A percentile compares a stretch with the other conserved stretches of the same genome.
These are phyloP conservation scores for Melieria crassipennis DNA, from an alignment of 2,888 invertebrate species.

Conservation along the genomic window DNA sequence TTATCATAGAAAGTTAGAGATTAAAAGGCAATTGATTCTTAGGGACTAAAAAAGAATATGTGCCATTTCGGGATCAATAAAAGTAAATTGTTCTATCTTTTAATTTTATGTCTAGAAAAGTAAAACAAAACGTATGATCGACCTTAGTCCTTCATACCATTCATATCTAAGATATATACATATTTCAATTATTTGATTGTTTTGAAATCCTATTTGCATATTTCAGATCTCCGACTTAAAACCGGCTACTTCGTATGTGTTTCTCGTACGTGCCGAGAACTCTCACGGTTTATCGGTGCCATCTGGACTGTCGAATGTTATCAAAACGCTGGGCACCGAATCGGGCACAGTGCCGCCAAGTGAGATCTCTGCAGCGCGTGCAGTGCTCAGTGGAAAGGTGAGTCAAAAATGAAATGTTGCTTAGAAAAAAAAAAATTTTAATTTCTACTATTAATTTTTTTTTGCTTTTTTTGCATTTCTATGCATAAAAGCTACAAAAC, in stretches of 20 bases:
- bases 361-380: constrained; percentile 64
- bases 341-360: constrained; percentile 63
- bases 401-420: constrained; percentile 35
- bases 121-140: background rate
- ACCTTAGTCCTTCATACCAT: background rate
- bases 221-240: constrained; percentile 73
- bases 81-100: too few species aligned
- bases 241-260: constrained; percentile 85
- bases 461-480: too few species aligned
- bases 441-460: too few species aligned
- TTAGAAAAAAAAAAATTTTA: background rate
- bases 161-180: background rate
- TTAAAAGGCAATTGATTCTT: too few species aligned
- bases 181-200: background rate
- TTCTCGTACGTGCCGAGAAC: constrained; percentile 87
- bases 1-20: too few species aligned
- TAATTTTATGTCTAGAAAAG: too few species aligned
- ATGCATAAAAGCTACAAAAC: too few species aligned
- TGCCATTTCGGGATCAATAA: too few species aligned
- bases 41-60: too few species aligned
- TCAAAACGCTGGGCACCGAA: constrained; percentile 71
- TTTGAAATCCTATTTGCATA: background rate
- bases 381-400: constrained; percentile 65
- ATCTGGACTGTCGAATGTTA: constrained; percentile 77
- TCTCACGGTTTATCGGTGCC: constrained; percentile 85